A percentile compares a stretch with the other conserved stretches of the same genome.
Evolutionary conservation across 2,797 vertebrate species (phyloP).

Genomic region (Halcyon chelicuti): DNA sequence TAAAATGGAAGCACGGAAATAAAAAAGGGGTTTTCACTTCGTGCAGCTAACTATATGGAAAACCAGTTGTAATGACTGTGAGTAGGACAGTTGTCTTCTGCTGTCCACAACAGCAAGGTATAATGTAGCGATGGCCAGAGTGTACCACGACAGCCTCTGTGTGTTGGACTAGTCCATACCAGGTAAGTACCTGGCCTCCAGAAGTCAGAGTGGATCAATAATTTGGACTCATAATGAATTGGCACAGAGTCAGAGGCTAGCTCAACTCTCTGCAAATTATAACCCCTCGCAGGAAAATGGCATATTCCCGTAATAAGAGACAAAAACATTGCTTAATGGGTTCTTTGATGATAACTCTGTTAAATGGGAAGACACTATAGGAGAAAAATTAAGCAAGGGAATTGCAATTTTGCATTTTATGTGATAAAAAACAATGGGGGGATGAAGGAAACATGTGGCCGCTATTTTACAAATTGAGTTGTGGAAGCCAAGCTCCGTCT

Average conservation of each 20-base stretch:
- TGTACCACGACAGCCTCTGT: rapidly evolving
- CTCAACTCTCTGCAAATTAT: not conserved
- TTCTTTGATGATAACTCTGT: not conserved
- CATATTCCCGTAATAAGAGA: not conserved
- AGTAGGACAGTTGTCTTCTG: not conserved
- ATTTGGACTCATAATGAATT: not conserved
- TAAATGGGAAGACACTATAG: not conserved
- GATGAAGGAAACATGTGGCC: not conserved
- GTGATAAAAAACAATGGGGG: not conserved
- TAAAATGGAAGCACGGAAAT: not conserved
- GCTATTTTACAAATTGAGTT: not conserved
- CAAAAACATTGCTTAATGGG: not conserved
- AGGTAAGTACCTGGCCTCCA: not conserved
- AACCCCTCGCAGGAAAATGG: not conserved
- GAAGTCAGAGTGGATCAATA: not conserved
- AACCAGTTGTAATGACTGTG: not conserved
- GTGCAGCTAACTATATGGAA: not conserved
- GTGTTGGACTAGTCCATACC: too few relatives aligned
- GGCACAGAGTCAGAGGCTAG: not conserved
- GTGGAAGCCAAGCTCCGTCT: not conserved
- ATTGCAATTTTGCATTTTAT: not conserved
- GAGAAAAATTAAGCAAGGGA: not conserved
- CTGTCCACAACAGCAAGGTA: not conserved
- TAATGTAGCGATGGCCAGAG: rapidly evolving
- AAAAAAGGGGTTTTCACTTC: not conserved